A percentile compares a stretch with the other conserved stretches of the same genome.
Conservation (phyloP, 2,113 vertebrate genomes). For the Bos javanicus region DNA sequence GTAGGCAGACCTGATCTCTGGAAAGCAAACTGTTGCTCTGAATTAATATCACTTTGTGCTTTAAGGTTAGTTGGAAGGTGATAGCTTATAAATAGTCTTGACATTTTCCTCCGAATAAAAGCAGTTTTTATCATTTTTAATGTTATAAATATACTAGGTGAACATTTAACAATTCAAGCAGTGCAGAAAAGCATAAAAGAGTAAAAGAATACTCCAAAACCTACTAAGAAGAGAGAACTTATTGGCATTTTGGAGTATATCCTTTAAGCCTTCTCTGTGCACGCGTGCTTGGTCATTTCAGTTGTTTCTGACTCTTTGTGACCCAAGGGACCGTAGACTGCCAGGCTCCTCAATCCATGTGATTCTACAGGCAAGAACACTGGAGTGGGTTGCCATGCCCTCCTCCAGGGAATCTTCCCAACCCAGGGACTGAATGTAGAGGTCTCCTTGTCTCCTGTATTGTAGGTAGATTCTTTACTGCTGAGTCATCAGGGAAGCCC, state of each 20-base stretch:
- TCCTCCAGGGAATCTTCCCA: neutral
- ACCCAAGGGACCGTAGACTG: neutral
- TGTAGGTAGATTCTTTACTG: neutral
- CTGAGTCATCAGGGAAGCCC: neutral
- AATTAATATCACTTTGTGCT: neutral
- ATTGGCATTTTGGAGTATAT: neutral
- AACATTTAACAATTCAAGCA: neutral
- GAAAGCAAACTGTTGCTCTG: neutral
- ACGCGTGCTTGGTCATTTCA: neutral
- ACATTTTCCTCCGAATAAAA: neutral
- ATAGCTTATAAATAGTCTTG: neutral
- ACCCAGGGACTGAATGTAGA: neutral
- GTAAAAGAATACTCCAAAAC: neutral
- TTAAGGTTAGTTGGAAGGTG: neutral
- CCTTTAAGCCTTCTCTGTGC: neutral
- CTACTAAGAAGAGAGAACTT: neutral
- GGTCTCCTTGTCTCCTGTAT: neutral
- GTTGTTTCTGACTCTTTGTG: neutral
- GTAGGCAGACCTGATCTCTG: neutral
- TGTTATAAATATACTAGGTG: neutral
- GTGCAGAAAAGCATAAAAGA: neutral
- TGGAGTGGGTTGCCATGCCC: neutral
- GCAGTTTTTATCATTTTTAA: neutral
- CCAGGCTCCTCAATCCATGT: neutral
- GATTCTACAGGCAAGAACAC: neutral